These are phyloP conservation scores for Colaptes auratus DNA, from an alignment of 2,113 vertebrate species.

Conservation along the genomic window DNA sequence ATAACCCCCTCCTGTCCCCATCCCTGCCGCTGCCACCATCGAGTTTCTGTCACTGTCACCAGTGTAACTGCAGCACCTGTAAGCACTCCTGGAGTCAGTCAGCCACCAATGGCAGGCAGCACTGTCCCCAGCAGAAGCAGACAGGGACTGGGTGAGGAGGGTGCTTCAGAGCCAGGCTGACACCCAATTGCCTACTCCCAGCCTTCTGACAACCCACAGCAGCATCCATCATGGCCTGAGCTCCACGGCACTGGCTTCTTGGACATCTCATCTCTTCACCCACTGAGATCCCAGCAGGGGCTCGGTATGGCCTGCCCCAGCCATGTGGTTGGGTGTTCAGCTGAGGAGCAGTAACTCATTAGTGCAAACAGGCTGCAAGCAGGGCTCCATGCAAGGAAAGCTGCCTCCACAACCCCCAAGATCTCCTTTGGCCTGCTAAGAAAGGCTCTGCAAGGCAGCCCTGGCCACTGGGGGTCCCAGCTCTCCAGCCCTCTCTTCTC, in stretches of 20 bases:
- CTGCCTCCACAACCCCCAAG: not conserved
- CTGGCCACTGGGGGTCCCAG: not conserved
- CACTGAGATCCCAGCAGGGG: accelerated
- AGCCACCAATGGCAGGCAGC: not conserved
- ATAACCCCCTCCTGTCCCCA: not conserved
- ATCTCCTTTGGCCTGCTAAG: no score
- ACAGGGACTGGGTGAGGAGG: not conserved
- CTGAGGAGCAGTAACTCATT: no score
- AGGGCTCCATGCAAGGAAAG: not conserved
- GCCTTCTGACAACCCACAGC: no score
- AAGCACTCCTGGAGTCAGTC: not conserved
- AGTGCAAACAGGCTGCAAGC: not conserved
- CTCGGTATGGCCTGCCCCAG: not conserved
- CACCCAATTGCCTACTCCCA: not conserved
- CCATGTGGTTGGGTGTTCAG: not conserved
- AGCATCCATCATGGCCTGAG: accelerated
- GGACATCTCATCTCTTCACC: accelerated
- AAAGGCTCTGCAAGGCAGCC: not conserved
- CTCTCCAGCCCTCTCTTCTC: not conserved
- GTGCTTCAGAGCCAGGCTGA: not conserved
- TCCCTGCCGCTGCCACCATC: not conserved
- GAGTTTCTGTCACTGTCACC: constrained; percentile 28
- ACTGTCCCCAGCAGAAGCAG: not conserved
- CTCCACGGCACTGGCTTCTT: accelerated
- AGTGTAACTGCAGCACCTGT: constrained; percentile 53